Conservation (phyloP, 2,888 invertebrate species). For the Entomobrya multifasciata region DNA sequence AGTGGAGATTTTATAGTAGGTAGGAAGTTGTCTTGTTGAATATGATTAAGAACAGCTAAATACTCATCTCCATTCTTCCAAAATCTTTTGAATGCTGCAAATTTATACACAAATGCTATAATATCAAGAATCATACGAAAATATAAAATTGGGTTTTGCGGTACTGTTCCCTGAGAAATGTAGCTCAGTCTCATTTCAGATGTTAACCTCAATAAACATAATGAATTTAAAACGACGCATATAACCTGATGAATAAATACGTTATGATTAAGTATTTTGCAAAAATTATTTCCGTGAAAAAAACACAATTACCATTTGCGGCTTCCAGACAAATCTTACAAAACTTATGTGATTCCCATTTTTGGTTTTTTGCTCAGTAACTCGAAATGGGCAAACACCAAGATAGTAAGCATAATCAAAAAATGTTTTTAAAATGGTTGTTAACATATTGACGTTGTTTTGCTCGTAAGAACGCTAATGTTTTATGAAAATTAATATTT, state of each 20-base stretch:
- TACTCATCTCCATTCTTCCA: background rate
- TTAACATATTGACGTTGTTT: background rate
- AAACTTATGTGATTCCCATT: too few species aligned
- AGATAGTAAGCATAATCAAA: constrained; percentile 38
- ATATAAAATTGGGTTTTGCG: constrained; percentile 27
- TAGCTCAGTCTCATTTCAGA: constrained; percentile 1
- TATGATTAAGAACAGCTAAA: background rate
- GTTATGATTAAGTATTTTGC: too few species aligned
- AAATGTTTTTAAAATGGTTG: constrained; percentile 8
- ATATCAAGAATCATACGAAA: constrained; percentile 41
- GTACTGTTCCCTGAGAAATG: background rate
- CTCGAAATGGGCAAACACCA: background rate
- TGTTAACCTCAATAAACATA: background rate
- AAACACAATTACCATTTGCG: background rate
- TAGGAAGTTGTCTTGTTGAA: background rate
- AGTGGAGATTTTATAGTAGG: background rate
- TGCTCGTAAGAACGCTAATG: too few species aligned
- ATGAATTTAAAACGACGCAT: background rate
- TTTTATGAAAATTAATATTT: too few species aligned
- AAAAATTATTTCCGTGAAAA: background rate
- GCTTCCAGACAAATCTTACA: background rate
- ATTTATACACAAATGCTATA: constrained; percentile 1
- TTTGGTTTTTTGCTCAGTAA: background rate
- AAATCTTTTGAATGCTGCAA: background rate
- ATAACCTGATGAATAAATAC: constrained; percentile 4